Percentiles rank a stretch among this genome's conserved stretches.
phyloP scores from a whole-genome alignment of 2,888 invertebrate genomes.

The Candidula unifasciata region DNA sequence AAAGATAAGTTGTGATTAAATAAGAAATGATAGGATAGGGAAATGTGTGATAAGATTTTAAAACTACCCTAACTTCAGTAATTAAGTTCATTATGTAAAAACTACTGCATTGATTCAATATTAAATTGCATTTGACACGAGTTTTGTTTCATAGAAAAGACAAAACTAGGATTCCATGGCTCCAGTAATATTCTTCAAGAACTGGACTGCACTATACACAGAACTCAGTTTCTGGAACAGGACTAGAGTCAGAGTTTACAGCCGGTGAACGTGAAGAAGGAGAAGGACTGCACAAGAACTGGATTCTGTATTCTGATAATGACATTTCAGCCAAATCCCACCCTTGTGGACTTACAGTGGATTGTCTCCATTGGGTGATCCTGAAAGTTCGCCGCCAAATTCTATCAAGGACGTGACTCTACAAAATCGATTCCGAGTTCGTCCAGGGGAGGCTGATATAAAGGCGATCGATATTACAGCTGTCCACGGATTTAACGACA shows the following conservation, averaged over 20 bases:
- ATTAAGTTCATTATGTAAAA: too few species aligned
- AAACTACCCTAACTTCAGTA: too few species aligned
- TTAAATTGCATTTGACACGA: too few species aligned
- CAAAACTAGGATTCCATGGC: background rate
- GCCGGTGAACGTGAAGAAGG: too few species aligned
- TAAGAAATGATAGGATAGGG: too few species aligned
- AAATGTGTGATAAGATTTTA: too few species aligned
- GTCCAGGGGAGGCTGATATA: conserved; percentile 4
- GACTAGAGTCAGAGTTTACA: too few species aligned
- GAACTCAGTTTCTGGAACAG: background rate
- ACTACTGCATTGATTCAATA: too few species aligned
- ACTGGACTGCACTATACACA: background rate
- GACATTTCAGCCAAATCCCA: conserved; percentile 28
- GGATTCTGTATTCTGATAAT: background rate
- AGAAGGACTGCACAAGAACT: too few species aligned
- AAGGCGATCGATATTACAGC: conserved; percentile 14
- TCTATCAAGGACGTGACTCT: conserved; percentile 13
- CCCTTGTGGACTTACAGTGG: conserved; percentile 18
- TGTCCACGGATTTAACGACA: background rate
- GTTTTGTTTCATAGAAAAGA: too few species aligned
- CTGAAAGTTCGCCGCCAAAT: conserved; percentile 15
- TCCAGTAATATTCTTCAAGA: background rate
- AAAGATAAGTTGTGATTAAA: too few species aligned
- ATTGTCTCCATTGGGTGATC: background rate
- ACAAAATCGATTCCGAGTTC: conserved; percentile 20